These are phyloP conservation scores for Alfaro cultratus DNA, from an alignment of 2,797 vertebrate genomes.

Conservation along the genomic window DNA sequence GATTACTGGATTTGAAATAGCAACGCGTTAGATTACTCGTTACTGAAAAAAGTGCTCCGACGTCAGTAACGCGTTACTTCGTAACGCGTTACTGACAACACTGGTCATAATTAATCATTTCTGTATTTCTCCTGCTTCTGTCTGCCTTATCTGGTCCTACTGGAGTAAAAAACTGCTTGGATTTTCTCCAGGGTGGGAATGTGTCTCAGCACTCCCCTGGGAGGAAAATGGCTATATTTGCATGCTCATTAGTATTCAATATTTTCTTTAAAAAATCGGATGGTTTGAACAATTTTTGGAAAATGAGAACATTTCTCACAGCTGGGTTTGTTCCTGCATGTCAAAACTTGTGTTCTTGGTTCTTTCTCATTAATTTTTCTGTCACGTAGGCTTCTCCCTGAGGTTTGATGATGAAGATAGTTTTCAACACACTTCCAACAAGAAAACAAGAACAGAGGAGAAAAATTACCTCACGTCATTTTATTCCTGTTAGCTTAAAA, in stretches of 20 bases:
- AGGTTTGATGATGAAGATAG: neutral
- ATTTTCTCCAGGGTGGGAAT: no score
- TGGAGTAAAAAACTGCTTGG: neutral
- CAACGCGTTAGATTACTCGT: no score
- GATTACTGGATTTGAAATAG: no score
- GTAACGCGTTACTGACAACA: no score
- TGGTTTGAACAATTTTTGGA: neutral
- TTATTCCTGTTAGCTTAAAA: neutral
- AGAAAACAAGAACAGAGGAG: neutral
- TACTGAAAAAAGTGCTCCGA: no score
- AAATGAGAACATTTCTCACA: neutral
- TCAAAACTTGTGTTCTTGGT: constrained; percentile 9
- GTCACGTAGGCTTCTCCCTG: neutral
- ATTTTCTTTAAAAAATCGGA: neutral
- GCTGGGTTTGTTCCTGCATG: neutral
- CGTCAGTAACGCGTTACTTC: no score
- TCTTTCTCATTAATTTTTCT: neutral
- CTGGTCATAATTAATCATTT: no score
- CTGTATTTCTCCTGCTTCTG: neutral
- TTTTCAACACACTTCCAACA: neutral
- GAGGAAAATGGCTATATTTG: neutral
- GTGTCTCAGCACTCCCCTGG: neutral
- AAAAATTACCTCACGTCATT: neutral
- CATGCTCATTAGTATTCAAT: neutral
- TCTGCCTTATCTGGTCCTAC: neutral